Conservation (phyloP, 92 coral and sea anemone species). For the Umimayanthus kanabou region DNA sequence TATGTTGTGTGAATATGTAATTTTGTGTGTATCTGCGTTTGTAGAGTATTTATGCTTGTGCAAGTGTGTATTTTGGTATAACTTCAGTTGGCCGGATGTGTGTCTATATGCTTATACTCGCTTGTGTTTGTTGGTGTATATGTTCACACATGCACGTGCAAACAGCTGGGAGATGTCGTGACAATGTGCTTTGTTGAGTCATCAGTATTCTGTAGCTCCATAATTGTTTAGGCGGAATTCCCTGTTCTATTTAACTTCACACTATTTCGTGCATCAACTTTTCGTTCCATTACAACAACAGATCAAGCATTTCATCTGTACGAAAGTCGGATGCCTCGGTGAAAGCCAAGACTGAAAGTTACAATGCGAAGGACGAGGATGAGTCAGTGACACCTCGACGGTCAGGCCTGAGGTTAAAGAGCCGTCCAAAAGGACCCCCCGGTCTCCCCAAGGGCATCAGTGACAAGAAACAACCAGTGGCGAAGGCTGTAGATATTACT, state of each 20-base stretch:
- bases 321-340: slow-evolving; percentile 89
- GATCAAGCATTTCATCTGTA: slow-evolving; percentile 90
- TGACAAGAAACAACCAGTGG: background rate
- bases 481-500: background rate
- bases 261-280: slow-evolving; percentile 12
- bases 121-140: too few relatives aligned
- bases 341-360: slow-evolving; percentile 70
- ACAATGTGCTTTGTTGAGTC: too few relatives aligned
- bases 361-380: slow-evolving; percentile 53
- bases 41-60: too few relatives aligned
- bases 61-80: too few relatives aligned
- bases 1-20: background rate
- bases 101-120: too few relatives aligned
- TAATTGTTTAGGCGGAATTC: background rate
- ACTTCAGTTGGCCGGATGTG: too few relatives aligned
- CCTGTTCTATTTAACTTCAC: background rate
- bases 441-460: background rate
- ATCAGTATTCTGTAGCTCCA: background rate
- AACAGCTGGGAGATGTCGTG: too few relatives aligned
- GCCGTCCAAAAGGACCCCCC: slow-evolving; percentile 8
- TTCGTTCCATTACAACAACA: slow-evolving; percentile 49
- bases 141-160: too few relatives aligned
- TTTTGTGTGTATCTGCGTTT: too few relatives aligned
- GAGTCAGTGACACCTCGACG: slow-evolving; percentile 37
- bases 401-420: slow-evolving; percentile 27